phyloP scores from a whole-genome alignment of 2,113 vertebrate species.

The Seriola quinqueradiata region DNA sequence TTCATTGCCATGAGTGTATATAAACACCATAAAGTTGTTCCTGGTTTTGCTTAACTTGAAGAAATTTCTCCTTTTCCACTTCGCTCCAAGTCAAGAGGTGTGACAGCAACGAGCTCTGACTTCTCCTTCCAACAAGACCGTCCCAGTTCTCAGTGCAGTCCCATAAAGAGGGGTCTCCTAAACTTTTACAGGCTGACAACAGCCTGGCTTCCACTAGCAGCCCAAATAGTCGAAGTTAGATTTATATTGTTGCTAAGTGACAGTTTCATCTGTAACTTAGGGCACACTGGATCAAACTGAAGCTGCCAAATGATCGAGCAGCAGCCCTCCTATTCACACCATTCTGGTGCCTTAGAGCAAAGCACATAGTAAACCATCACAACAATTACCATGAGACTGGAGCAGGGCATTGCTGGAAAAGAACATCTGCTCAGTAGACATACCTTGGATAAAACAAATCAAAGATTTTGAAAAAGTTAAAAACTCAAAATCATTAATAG shows the following conservation, averaged over 20 bases:
- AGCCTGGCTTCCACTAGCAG: constrained; percentile 54
- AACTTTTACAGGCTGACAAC: constrained; percentile 79
- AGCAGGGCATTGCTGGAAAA: not conserved
- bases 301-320: constrained; percentile 1
- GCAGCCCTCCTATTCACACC: not conserved
- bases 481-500: not conserved
- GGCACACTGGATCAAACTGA: constrained; percentile 1
- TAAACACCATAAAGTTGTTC: constrained; percentile 47
- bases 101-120: constrained; percentile 51
- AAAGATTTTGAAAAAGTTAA: not conserved
- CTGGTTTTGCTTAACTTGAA: constrained; percentile 1
- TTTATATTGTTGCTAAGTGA: constrained; percentile 29
- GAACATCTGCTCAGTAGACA: not conserved
- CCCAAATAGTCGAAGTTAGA: constrained; percentile 33
- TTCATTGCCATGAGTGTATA: constrained; percentile 22
- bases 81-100: constrained; percentile 40
- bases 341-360: not conserved
- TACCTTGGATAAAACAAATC: not conserved
- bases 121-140: constrained; percentile 54
- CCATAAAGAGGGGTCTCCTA: constrained; percentile 73
- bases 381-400: not conserved
- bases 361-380: not conserved
- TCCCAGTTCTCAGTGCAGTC: constrained; percentile 46
- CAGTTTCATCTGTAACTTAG: not conserved
- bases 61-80: constrained; percentile 41